Evolutionary conservation across 2,113 vertebrate species (phyloP).

Genomic region (Sprattus sprattus): DNA sequence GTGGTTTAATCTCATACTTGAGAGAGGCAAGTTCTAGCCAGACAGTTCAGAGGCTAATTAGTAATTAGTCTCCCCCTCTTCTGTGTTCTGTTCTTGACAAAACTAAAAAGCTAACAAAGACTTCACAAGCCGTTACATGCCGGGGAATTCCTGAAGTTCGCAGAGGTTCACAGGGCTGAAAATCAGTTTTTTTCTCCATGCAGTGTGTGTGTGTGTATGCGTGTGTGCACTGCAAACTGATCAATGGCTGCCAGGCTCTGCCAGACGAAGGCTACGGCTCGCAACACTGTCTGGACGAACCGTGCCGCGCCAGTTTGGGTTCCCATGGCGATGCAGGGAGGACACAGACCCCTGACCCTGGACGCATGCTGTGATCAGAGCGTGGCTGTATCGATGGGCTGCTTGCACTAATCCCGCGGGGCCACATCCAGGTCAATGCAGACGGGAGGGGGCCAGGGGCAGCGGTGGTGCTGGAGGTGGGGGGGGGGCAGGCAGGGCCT

Average conservation of each 20-base stretch:
- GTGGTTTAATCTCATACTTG: too few relatives aligned
- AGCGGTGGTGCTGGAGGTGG: background rate
- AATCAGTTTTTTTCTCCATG: too few relatives aligned
- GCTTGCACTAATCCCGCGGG: conserved; percentile 38
- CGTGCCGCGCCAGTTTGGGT: background rate
- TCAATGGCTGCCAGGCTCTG: conserved; percentile 31
- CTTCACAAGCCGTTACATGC: too few relatives aligned
- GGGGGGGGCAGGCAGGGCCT: background rate
- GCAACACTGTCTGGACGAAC: conserved; percentile 41
- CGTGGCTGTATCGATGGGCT: conserved; percentile 35
- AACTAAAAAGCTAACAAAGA: too few relatives aligned
- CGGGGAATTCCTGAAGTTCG: too few relatives aligned
- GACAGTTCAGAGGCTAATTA: too few relatives aligned
- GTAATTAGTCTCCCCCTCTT: too few relatives aligned
- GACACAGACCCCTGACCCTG: conserved; percentile 39
- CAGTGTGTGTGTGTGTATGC: background rate
- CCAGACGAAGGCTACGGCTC: conserved; percentile 33
- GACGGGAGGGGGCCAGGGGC: background rate
- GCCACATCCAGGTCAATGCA: conserved; percentile 47
- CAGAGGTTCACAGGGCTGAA: too few relatives aligned
- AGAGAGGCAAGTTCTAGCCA: too few relatives aligned
- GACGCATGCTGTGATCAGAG: conserved; percentile 52
- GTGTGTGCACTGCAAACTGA: conserved; percentile 12
- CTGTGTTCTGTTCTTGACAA: too few relatives aligned
- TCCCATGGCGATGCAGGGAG: background rate